Base-by-base conservation (phyloP, 1,140 invertebrate species). In the Leptopilina boulardi region DNA sequence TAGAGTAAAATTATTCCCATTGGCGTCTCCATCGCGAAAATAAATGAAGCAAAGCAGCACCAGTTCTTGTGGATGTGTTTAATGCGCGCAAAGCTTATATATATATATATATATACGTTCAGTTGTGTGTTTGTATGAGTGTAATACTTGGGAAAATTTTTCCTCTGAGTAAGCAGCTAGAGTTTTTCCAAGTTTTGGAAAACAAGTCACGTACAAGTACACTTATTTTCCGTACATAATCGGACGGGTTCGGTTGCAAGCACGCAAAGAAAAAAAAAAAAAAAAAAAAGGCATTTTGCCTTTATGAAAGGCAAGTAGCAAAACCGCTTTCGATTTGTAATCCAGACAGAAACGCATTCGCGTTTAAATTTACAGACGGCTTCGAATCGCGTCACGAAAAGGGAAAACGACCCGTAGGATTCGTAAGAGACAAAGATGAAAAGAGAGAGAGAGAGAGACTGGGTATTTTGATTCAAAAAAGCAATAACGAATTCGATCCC, bases 241-340 rank as follows among this genome's bases (percentile, higher is more conserved):
- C 84, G 81, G 77, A 56, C 51, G 73, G 80, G 70, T 79, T 42
- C 73, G 66, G 76, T 76, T 73, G 82, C 80, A 78, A 82, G 51
- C 51, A 42, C 19, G 70, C 77, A 72, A 75, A 66, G 34, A 15
- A 51, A 77, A 77, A 77, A 76, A 54, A 74, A 74, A 42, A 51
- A 41, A 75, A 56, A 74, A 6, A 9, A 9, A 0, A 9, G 9
- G 2, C 5, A 6, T 66, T 77, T 71, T 72, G 54, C 76, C 81
- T 87, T 87, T 86, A 87, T 86, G 83, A 87, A 86, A 86, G 83
- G 81, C 86, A 83, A 87, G 86, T 80, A 83, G 80, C 83, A 87
- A 84, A 87, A 87, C 86, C 78, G 84, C 86, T 87, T 87, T 86
- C 84, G 86, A 87, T 87, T 87, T 87, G 85, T 86, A 87, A 87